Evolutionary conservation across 2,888 invertebrate genomes (phyloP), one percentile per base, ranked within the genome.

Genomic region (Drosophila histrio): DNA sequence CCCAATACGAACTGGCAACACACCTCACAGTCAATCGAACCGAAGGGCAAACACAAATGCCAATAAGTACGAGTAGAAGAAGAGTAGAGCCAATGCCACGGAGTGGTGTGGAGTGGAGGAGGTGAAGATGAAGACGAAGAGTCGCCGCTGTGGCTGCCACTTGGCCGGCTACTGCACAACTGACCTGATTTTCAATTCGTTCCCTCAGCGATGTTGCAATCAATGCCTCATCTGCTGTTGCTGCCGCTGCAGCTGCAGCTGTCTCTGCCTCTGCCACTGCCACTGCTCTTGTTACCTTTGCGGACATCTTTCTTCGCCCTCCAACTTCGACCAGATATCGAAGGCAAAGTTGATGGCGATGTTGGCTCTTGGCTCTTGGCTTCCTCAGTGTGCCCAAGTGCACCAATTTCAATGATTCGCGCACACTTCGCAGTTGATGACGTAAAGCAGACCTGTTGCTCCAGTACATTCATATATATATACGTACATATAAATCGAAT

Each of bases 11-110:
- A n/a, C 53, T 50, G 34, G 36, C 67, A 52, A 46, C 49, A 36
- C 26, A 47, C 58, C 52, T 34, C 13, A 24, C 11, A 21, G 8
- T 75, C 58, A 30, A 57, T 49, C 50, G 43, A 57, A 58, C 30
- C 70, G 88, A 83, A 88, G 83, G 83, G 88, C 83, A 86, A 65
- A 62, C 47, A 60, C 46, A 81, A 81, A 87, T 74, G 83, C 65
- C 81, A 69, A 58, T 75, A 70, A 72, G 71, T 75, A 50, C 53
- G 19, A 17, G 19, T 30, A n/a, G 3, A 17, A 26, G 44, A 19
- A 19, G 53, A 44, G 44, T 28, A 26, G 52, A 56, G 61, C 15
- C 72, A 70, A 58, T 73, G 53, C 65, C 57, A 57, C 21, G 44
- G 36, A 17, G 13, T 36, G 24, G 17, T 22, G 44, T 13, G 9